phyloP scores from a whole-genome alignment of 2,113 vertebrate species.

The Leucosticte australis region DNA sequence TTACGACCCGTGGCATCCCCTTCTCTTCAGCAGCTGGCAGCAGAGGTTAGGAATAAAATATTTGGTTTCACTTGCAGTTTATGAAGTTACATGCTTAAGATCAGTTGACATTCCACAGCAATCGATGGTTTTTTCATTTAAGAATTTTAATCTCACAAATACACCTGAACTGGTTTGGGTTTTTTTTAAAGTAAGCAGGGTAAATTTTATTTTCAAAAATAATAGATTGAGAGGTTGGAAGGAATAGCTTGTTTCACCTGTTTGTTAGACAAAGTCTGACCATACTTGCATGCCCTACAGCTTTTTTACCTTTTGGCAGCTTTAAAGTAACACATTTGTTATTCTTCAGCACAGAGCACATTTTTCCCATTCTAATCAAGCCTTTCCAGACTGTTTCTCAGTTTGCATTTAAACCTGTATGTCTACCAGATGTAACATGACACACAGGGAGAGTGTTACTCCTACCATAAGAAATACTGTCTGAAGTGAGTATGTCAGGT shows the following conservation, averaged over 20 bases:
- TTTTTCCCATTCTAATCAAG: constrained; percentile 7
- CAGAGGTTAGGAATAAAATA: constrained; percentile 78
- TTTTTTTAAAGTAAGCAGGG: neutral
- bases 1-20: constrained; percentile 83
- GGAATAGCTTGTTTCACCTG: neutral
- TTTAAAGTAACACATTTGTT: neutral
- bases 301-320: neutral
- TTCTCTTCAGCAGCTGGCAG: constrained; percentile 84
- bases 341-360: neutral
- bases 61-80: neutral
- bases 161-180: neutral
- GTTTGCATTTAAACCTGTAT: neutral
- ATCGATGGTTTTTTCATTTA: neutral
- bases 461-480: neutral
- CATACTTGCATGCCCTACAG: neutral
- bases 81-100: neutral
- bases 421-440: neutral
- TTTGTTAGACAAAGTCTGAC: neutral
- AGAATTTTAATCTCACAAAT: neutral
- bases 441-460: neutral
- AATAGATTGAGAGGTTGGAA: neutral
- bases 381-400: neutral
- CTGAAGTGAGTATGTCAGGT: neutral
- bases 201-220: neutral
- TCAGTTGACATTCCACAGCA: neutral